Evolutionary conservation across 2,888 invertebrate genomes (phyloP).

Genomic region (Drosophila emarginata): DNA sequence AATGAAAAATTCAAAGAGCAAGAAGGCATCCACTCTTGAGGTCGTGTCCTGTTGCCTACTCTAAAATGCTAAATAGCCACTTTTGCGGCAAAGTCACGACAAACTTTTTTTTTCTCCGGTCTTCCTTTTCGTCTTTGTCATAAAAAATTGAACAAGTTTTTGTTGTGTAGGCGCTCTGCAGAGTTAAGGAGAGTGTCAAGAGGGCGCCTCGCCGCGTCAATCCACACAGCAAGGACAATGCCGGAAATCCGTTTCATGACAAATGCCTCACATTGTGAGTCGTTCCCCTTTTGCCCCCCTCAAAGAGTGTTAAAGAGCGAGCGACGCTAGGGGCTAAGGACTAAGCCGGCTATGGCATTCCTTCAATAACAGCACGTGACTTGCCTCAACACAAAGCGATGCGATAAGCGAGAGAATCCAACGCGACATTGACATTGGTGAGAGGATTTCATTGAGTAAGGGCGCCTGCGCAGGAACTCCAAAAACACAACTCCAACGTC

Average conservation of each 20-base stretch:
- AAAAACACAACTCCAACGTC: conserved; percentile 24
- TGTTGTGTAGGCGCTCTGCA: conserved; percentile 37
- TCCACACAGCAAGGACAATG: conserved; percentile 65
- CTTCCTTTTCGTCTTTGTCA: conserved; percentile 49
- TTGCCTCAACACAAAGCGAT: conserved; percentile 30
- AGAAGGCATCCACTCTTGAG: conserved; percentile 19
- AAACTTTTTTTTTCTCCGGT: conserved; percentile 33
- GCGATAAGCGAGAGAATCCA: conserved; percentile 12
- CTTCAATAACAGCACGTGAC: conserved; percentile 76
- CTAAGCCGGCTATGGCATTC: conserved; percentile 72
- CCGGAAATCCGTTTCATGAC: conserved; percentile 79
- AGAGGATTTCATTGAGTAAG: conserved; percentile 21
- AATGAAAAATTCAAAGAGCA: conserved; percentile 64
- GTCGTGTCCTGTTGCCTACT: conserved; percentile 56
- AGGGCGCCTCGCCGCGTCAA: conserved; percentile 30
- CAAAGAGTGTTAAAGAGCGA: conserved; percentile 54
- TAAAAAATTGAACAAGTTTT: conserved; percentile 71
- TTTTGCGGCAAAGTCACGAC: conserved; percentile 64
- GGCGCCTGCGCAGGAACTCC: conserved; percentile 42
- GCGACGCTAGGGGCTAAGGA: conserved; percentile 6
- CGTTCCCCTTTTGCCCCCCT: conserved; percentile 23
- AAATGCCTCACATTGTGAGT: conserved; percentile 69
- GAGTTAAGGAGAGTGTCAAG: conserved; percentile 63
- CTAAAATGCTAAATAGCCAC: conserved; percentile 79
- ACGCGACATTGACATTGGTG: conserved; percentile 67